A percentile compares a stretch with the other conserved stretches of the same genome.
Evolutionary conservation across 1,140 invertebrate species (phyloP).

Genomic region (Pogonomyrmex californicus): DNA sequence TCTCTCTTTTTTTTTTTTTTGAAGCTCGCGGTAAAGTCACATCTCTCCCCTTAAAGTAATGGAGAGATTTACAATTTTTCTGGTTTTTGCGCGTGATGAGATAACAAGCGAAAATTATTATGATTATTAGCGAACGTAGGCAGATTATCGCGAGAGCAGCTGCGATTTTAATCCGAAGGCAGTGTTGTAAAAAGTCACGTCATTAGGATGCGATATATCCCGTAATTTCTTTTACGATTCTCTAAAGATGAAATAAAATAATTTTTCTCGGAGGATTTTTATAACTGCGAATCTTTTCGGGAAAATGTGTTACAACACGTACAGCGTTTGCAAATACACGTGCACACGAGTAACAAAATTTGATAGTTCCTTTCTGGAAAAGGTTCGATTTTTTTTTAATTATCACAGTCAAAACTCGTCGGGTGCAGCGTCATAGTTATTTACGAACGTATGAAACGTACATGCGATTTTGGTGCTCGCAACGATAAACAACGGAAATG

Average conservation of each 20-base stretch:
- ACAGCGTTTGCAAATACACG: not conserved
- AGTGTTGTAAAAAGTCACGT: not conserved
- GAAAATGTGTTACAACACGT: not conserved
- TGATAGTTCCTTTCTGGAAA: constrained; percentile 31
- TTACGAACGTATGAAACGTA: constrained; percentile 55
- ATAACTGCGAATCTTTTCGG: not conserved
- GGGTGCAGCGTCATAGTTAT: constrained; percentile 43
- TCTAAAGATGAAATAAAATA: constrained; percentile 2
- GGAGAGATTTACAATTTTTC: constrained; percentile 47
- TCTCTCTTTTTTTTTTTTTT: not conserved
- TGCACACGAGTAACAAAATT: not conserved
- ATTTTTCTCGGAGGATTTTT: not conserved
- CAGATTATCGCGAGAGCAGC: constrained; percentile 13
- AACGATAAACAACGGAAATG: constrained; percentile 57
- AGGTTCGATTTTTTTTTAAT: constrained; percentile 34
- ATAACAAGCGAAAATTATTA: constrained; percentile 38
- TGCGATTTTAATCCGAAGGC: constrained; percentile 4
- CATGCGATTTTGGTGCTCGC: constrained; percentile 53
- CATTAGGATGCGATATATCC: not conserved
- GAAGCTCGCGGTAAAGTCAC: constrained; percentile 37
- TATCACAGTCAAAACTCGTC: constrained; percentile 26
- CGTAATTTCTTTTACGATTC: not conserved
- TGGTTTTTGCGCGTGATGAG: not conserved
- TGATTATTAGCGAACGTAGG: not conserved
- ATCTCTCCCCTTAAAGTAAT: constrained; percentile 38